These are phyloP conservation scores for Tinea pellionella DNA, from an alignment of 2,888 invertebrate species.

Conservation along the genomic window DNA sequence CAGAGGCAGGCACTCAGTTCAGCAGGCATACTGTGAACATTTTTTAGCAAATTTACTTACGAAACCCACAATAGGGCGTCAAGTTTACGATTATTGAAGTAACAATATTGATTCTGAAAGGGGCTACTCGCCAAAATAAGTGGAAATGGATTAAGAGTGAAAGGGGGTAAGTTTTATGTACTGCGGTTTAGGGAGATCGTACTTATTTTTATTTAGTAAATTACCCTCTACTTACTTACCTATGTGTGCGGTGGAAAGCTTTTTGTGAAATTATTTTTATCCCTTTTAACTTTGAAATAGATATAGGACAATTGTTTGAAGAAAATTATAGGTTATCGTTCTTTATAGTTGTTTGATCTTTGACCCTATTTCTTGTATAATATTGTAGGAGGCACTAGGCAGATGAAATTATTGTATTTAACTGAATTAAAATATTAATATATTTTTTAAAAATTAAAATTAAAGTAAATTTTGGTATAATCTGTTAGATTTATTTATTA, in stretches of 20 bases:
- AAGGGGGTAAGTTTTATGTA: constrained; percentile 7
- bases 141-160: constrained; percentile 12
- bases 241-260: neutral
- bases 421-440: too few relatives aligned
- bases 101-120: constrained; percentile 9
- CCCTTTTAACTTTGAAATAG: neutral
- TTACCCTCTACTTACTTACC: neutral
- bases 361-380: neutral
- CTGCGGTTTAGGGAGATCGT: neutral
- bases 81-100: constrained; percentile 12
- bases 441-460: too few relatives aligned
- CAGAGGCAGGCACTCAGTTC: neutral
- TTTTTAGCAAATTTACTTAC: constrained; percentile 13
- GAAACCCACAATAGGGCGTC: constrained; percentile 6
- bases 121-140: constrained; percentile 6
- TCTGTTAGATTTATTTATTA: too few relatives aligned
- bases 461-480: too few relatives aligned
- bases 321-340: neutral
- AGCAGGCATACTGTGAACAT: neutral
- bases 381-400: too few relatives aligned
- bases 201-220: constrained; percentile 1
- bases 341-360: neutral
- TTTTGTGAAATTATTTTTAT: neutral
- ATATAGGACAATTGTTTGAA: neutral
- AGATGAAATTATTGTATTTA: too few relatives aligned